A percentile compares a stretch with the other conserved stretches of the same genome.
Conservation (phyloP, 2,888 invertebrate genomes). For the Heliconius aoede region DNA sequence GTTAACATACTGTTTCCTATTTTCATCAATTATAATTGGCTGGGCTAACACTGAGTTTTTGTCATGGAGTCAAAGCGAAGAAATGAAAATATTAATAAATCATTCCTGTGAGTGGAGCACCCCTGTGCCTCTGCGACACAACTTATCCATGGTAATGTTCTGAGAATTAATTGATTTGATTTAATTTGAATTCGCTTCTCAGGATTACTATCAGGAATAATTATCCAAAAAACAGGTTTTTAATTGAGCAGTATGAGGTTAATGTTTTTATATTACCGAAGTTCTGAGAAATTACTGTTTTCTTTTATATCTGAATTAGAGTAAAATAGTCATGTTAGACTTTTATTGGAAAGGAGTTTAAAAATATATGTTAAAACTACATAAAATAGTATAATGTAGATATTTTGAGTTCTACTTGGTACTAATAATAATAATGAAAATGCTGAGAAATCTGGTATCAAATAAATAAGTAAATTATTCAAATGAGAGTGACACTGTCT, state of each 20-base stretch:
- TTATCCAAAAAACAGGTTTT: neutral
- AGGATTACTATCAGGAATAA: neutral
- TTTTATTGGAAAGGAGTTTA: neutral
- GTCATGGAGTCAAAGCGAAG: no score
- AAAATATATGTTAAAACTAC: neutral
- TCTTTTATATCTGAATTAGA: neutral
- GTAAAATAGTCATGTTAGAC: neutral
- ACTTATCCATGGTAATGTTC: neutral
- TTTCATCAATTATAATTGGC: no score
- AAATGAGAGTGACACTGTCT: no score
- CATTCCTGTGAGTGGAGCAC: no score
- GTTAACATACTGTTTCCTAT: no score
- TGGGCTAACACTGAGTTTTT: no score
- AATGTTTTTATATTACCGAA: neutral
- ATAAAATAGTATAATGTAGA: no score
- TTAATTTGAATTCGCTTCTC: slow-evolving; percentile 3
- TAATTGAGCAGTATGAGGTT: neutral
- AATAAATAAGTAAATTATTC: neutral
- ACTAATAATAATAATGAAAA: neutral
- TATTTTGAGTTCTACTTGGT: neutral
- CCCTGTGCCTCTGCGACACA: no score
- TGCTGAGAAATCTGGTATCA: neutral
- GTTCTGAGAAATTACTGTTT: neutral
- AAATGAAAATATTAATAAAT: no score
- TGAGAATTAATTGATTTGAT: slow-evolving; percentile 14